Evolutionary conservation across 2,888 invertebrate species (phyloP).

Genomic region (Acrobasis consociella): DNA sequence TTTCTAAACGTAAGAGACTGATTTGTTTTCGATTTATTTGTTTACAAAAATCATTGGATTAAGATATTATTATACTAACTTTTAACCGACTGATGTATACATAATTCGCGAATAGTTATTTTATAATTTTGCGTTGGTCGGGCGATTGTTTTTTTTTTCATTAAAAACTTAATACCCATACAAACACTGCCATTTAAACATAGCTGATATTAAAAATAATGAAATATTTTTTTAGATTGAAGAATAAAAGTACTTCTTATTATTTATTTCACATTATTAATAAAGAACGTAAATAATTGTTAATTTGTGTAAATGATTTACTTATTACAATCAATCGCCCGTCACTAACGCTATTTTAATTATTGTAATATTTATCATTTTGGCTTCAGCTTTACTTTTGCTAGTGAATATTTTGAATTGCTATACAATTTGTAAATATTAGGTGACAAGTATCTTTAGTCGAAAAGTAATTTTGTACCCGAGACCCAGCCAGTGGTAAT

Average conservation of each 20-base stretch:
- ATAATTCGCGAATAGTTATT: slow-evolving; percentile 47
- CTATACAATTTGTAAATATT: slow-evolving; percentile 27
- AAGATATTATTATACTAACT: slow-evolving; percentile 47
- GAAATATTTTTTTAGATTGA: not conserved
- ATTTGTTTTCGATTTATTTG: slow-evolving; percentile 68
- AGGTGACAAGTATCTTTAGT: slow-evolving; percentile 9
- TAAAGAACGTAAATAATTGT: no score
- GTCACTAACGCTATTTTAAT: slow-evolving; percentile 28
- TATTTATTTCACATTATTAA: no score
- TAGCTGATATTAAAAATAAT: slow-evolving; percentile 2
- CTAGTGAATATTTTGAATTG: slow-evolving; percentile 39
- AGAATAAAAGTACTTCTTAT: no score
- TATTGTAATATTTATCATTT: slow-evolving; percentile 47
- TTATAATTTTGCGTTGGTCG: slow-evolving; percentile 35
- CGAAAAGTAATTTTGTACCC: slow-evolving; percentile 16
- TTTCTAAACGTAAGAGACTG: slow-evolving; percentile 75
- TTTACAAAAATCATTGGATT: slow-evolving; percentile 45
- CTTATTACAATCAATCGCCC: slow-evolving; percentile 26
- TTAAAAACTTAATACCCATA: slow-evolving; percentile 21
- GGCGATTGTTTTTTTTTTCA: no score
- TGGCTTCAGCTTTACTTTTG: slow-evolving; percentile 68
- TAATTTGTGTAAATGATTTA: not conserved
- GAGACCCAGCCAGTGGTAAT: slow-evolving; percentile 2
- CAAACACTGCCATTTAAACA: slow-evolving; percentile 16
- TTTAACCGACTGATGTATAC: slow-evolving; percentile 66